These are phyloP conservation scores for Psilopogon haemacephalus DNA, from an alignment of 2,113 vertebrate genomes.

Conservation along the genomic window DNA sequence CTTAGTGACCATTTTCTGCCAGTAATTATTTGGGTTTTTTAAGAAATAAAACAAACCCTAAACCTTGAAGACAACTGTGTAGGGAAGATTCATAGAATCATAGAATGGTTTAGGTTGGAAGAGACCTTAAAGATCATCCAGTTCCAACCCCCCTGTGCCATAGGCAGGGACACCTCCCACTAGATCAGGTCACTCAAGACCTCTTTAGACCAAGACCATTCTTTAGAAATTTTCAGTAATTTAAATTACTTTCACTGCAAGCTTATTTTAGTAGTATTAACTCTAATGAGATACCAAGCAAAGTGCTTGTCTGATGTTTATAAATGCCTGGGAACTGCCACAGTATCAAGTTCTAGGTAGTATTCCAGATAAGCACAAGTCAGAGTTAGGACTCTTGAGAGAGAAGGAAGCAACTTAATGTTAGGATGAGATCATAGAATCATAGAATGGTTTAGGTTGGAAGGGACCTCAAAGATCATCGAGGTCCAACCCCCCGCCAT, in stretches of 20 bases:
- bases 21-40: neutral
- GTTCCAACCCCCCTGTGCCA: no score
- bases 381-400: neutral
- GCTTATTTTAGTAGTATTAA: neutral
- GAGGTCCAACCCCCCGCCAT: no score
- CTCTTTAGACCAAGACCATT: no score
- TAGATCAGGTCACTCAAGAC: no score
- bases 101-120: no score
- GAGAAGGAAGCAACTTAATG: neutral
- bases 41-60: neutral
- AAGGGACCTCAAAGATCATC: no score
- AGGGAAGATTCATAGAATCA: no score
- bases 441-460: no score
- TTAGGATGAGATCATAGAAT: neutral
- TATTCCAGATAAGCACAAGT: slow-evolving; percentile 26
- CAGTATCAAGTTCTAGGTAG: neutral
- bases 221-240: neutral
- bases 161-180: no score
- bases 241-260: neutral
- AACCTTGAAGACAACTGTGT: neutral
- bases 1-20: neutral
- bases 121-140: no score
- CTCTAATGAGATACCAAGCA: neutral
- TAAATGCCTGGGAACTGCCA: neutral
- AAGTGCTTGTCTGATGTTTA: neutral